Percentiles rank a stretch among this genome's conserved stretches.
Conservation (phyloP, 2,888 invertebrate genomes). For the Parelbella ahira region DNA sequence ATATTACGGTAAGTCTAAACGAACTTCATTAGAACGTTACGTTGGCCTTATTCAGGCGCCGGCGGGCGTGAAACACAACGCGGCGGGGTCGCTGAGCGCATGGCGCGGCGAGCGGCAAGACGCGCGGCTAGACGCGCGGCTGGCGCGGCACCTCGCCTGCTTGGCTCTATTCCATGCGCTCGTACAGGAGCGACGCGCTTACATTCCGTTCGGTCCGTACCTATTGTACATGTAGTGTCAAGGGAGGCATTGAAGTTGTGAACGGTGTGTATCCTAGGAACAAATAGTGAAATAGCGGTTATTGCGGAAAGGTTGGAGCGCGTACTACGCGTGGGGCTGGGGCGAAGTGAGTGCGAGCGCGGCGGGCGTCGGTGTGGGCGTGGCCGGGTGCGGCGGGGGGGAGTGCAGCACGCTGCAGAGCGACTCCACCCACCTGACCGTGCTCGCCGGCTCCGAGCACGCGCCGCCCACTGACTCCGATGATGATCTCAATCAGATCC, state of each 20-base stretch:
- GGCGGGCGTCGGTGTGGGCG: conserved; percentile 82
- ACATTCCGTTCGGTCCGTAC: conserved; percentile 94
- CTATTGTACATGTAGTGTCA: too few relatives aligned
- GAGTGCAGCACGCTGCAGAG: conserved; percentile 89
- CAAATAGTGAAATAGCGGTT: too few relatives aligned
- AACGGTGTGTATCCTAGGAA: too few relatives aligned
- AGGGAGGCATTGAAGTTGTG: too few relatives aligned
- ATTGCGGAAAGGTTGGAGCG: too few relatives aligned
- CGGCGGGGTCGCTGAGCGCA: conserved; percentile 86
- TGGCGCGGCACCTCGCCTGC: conserved; percentile 80
- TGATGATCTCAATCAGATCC: conserved; percentile 71
- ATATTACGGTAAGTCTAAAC: too few relatives aligned
- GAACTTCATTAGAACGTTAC: too few relatives aligned
- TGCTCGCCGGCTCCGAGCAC: conserved; percentile 84
- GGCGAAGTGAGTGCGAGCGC: conserved; percentile 89
- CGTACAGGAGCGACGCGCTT: conserved; percentile 93
- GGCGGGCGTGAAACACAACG: conserved; percentile 91
- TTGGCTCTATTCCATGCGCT: conserved; percentile 94
- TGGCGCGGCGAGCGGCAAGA: conserved; percentile 82
- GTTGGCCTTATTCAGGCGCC: conserved; percentile 82
- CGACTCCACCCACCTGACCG: conserved; percentile 88
- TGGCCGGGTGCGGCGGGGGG: conserved; percentile 80
- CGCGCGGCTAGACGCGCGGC: conserved; percentile 33
- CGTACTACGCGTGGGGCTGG: too few relatives aligned
- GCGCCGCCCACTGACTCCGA: conserved; percentile 82